Evolutionary conservation across 1,140 invertebrate genomes (phyloP).

Genomic region (Contarinia nasturtii): DNA sequence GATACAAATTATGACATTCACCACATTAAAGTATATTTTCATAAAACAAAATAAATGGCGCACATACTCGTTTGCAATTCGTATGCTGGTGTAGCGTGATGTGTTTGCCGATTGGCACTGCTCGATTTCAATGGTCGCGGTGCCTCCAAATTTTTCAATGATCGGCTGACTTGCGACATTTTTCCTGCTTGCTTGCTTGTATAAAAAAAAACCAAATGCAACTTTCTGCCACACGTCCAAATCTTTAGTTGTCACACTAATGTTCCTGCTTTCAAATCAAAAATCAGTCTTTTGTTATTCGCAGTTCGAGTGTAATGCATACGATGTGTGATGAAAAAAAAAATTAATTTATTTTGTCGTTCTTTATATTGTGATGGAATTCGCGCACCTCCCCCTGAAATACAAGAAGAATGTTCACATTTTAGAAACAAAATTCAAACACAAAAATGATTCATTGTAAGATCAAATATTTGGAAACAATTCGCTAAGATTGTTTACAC

Average conservation of each 20-base stretch:
- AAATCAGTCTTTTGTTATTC: too few species aligned
- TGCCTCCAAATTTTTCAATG: slow-evolving; percentile 49
- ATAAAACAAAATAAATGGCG: not conserved
- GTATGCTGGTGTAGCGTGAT: not conserved
- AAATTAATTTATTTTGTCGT: too few species aligned
- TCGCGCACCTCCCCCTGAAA: slow-evolving; percentile 1
- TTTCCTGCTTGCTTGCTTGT: not conserved
- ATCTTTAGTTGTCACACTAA: not conserved
- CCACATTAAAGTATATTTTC: not conserved
- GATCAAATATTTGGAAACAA: too few species aligned
- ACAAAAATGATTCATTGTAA: too few species aligned
- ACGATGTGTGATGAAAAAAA: too few species aligned
- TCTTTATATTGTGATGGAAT: too few species aligned
- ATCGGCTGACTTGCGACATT: slow-evolving; percentile 25
- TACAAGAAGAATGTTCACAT: slow-evolving; percentile 23
- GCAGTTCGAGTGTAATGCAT: too few species aligned
- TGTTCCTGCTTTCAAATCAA: too few species aligned
- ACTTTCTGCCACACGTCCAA: not conserved
- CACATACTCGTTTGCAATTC: slow-evolving; percentile 4
- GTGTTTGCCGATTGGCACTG: slow-evolving; percentile 2
- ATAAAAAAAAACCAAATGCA: not conserved
- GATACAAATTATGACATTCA: slow-evolving; percentile 6
- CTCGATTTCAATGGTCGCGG: slow-evolving; percentile 46
- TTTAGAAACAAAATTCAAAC: slow-evolving; percentile 1
- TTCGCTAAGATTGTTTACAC: too few species aligned